These are phyloP conservation scores for Myotis pilosus DNA, from an alignment of 2,797 vertebrate species.

Conservation along the genomic window DNA sequence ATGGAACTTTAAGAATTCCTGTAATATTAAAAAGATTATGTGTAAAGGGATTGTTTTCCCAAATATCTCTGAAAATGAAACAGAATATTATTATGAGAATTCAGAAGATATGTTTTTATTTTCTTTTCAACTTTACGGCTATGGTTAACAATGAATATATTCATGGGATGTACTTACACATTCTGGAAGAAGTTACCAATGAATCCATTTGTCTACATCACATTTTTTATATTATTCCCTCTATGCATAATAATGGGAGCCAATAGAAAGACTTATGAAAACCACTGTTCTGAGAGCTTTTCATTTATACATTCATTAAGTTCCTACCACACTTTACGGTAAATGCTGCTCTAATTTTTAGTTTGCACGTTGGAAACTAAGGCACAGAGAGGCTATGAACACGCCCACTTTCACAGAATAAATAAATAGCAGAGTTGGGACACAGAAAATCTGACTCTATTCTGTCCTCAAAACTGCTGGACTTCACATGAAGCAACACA, in stretches of 20 bases:
- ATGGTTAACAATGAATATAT: background rate
- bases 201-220: background rate
- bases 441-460: background rate
- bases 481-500: background rate
- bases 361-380: background rate
- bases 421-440: background rate
- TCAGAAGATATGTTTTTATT: background rate
- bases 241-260: background rate
- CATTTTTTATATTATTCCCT: background rate
- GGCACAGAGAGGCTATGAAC: background rate
- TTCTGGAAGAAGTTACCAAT: background rate
- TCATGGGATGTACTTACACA: background rate
- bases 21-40: background rate
- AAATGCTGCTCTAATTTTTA: background rate
- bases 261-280: background rate
- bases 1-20: slow-evolving; percentile 40
- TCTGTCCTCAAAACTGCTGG: background rate
- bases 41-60: background rate
- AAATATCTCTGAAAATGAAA: slow-evolving; percentile 13
- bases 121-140: background rate
- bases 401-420: background rate
- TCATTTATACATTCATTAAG: background rate
- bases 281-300: background rate
- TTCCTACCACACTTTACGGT: background rate
- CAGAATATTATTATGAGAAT: background rate